Percentiles rank a stretch among this genome's conserved stretches.
Evolutionary conservation across 1,140 invertebrate species (phyloP).

Genomic region (Melipona quadrifasciata): DNA sequence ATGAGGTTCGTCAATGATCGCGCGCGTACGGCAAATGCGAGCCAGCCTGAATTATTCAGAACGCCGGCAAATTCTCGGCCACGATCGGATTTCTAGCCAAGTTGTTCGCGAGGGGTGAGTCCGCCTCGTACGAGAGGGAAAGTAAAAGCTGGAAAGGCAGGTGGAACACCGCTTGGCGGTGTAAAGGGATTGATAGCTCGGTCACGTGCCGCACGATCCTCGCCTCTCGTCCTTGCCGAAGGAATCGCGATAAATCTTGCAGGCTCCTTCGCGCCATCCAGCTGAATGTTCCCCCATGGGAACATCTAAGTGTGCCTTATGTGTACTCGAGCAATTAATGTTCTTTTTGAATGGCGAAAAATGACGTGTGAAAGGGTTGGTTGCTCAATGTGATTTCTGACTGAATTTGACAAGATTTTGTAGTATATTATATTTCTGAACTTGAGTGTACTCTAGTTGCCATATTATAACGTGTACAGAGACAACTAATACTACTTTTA

Average conservation of each 20-base stretch:
- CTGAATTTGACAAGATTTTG: no score
- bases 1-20: constrained; percentile 44
- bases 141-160: constrained; percentile 27
- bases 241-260: constrained; percentile 62
- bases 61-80: constrained; percentile 5
- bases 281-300: background rate
- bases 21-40: background rate
- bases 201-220: constrained; percentile 60
- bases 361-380: no score
- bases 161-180: background rate
- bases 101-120: background rate
- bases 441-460: no score
- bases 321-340: no score
- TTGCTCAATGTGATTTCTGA: no score
- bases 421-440: no score
- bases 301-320: background rate
- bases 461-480: no score
- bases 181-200: constrained; percentile 56
- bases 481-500: no score
- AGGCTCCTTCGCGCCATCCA: constrained; percentile 52
- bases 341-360: no score
- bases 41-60: constrained; percentile 51
- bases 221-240: constrained; percentile 39
- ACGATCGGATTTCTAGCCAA: constrained; percentile 26
- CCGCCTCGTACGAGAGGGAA: constrained; percentile 3